phyloP scores from a whole-genome alignment of 2,113 vertebrate genomes.

The Saguinus imperator region DNA sequence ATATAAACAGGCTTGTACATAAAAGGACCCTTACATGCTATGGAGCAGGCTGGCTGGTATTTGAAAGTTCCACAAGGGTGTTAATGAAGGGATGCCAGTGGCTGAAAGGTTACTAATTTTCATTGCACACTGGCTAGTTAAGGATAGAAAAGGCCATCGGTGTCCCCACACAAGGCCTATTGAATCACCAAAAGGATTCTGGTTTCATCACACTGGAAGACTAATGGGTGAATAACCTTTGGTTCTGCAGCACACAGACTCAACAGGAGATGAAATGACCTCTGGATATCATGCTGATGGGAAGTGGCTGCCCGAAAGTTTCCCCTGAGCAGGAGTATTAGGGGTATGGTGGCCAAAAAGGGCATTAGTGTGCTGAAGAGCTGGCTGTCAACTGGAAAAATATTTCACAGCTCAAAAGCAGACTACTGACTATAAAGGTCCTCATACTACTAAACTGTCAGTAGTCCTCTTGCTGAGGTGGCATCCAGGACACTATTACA shows the following conservation, averaged over 20 bases:
- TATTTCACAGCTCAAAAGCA: neutral
- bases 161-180: neutral
- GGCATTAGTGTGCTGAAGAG: neutral
- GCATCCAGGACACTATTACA: neutral
- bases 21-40: neutral
- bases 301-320: neutral
- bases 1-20: neutral
- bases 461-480: neutral
- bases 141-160: neutral
- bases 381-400: neutral
- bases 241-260: neutral
- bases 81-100: neutral
- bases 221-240: neutral
- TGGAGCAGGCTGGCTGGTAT: neutral
- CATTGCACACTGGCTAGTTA: neutral
- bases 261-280: neutral
- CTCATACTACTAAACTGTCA: neutral
- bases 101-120: neutral
- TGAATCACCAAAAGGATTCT: neutral
- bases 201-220: neutral
- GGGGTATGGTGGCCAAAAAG: neutral
- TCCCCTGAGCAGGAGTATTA: neutral
- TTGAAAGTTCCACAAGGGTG: neutral
- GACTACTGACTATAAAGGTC: neutral
- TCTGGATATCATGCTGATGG: neutral